Evolutionary conservation across 2,888 invertebrate genomes (phyloP).

Genomic region (Lycocerus yunnanus): DNA sequence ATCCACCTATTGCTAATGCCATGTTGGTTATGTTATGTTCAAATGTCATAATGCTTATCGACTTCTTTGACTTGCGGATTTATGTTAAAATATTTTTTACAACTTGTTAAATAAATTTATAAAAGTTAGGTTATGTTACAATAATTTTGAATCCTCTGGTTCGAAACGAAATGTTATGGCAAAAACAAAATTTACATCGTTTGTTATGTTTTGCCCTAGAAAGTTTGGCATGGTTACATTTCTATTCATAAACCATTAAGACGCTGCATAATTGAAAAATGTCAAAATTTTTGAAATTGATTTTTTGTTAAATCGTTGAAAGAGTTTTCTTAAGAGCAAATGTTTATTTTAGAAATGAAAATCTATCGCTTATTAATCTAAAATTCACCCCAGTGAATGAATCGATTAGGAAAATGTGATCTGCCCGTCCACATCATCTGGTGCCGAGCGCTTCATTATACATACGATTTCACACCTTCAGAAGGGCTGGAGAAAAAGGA

Average conservation of each 20-base stretch:
- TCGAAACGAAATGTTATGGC: neutral
- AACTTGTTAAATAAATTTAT: neutral
- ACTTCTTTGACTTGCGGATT: neutral
- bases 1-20: neutral
- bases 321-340: slow-evolving; percentile 6
- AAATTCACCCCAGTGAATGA: slow-evolving; percentile 19
- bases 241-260: neutral
- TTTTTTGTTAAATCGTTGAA: slow-evolving; percentile 22
- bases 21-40: neutral
- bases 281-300: neutral
- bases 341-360: slow-evolving; percentile 32
- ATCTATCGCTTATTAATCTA: slow-evolving; percentile 37
- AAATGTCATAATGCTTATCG: neutral
- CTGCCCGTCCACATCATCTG: slow-evolving; percentile 19
- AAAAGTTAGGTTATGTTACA: neutral
- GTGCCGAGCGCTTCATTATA: slow-evolving; percentile 33
- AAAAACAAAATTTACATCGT: neutral
- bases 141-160: neutral
- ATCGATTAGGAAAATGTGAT: slow-evolving; percentile 34
- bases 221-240: neutral
- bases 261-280: neutral
- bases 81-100: neutral
- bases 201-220: neutral
- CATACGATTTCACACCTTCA: slow-evolving; percentile 28
- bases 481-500: slow-evolving; percentile 28